phyloP scores from a whole-genome alignment of 2,113 vertebrate genomes.

The Crocuta crocuta region DNA sequence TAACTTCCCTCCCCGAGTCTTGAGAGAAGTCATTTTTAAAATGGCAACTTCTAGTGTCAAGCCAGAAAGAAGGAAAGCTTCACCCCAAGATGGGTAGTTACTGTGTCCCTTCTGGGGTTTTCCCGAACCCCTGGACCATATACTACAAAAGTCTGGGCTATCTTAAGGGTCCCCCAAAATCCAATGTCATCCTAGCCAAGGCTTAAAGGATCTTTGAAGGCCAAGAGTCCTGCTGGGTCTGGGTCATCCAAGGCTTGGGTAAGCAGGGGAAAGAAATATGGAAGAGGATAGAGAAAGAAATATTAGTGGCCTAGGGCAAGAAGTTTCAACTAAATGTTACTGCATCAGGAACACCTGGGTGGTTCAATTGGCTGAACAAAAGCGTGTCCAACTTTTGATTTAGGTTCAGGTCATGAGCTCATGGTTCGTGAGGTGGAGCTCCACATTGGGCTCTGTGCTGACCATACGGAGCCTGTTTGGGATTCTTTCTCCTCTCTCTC shows the following conservation, averaged over 20 bases:
- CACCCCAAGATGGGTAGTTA: neutral
- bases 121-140: neutral
- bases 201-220: slow-evolving; percentile 23
- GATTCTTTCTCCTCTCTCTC: too few relatives aligned
- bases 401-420: too few relatives aligned
- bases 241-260: neutral
- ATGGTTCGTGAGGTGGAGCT: too few relatives aligned
- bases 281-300: neutral
- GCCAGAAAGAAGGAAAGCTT: neutral
- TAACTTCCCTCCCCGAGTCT: neutral
- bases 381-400: too few relatives aligned
- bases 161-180: neutral
- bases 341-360: neutral
- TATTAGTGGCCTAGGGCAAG: neutral
- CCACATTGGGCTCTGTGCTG: too few relatives aligned
- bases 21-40: neutral
- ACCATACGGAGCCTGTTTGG: too few relatives aligned
- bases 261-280: neutral
- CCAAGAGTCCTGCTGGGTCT: neutral
- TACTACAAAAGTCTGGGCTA: neutral
- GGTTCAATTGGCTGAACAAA: too few relatives aligned
- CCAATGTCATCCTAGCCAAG: neutral
- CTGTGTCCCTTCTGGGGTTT: neutral
- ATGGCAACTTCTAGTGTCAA: neutral
- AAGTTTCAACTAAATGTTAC: neutral